phyloP scores from a whole-genome alignment of 2,113 vertebrate genomes.

The Syngnathoides biaculeatus region DNA sequence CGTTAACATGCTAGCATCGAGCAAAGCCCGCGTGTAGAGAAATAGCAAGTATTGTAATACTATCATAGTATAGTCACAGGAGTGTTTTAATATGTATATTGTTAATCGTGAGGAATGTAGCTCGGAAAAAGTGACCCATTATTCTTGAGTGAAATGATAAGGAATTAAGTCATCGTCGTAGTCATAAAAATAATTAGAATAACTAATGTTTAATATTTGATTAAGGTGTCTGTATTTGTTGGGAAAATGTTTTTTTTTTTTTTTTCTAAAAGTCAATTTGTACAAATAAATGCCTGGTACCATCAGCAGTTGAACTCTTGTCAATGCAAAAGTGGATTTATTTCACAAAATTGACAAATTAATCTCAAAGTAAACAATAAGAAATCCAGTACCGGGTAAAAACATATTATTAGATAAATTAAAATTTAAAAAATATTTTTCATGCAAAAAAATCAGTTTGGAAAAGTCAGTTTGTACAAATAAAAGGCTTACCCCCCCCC shows the following conservation, averaged over 20 bases:
- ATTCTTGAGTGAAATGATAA: background rate
- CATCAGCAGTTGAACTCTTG: background rate
- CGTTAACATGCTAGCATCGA: slow-evolving; percentile 21
- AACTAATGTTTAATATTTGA: too few species aligned
- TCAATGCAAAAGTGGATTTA: background rate
- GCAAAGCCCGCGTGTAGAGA: background rate
- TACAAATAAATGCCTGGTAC: background rate
- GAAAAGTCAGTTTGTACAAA: background rate
- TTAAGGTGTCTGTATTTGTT: background rate
- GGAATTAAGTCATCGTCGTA: background rate
- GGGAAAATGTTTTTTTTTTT: background rate
- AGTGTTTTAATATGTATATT: too few species aligned
- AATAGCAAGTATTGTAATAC: too few species aligned
- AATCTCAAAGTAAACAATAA: background rate
- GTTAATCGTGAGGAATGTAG: too few species aligned
- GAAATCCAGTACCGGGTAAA: background rate
- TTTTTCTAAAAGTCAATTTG: background rate
- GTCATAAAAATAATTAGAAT: too few species aligned
- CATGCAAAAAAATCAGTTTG: too few species aligned
- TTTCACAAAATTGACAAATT: background rate
- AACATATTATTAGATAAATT: too few species aligned
- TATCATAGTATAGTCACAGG: too few species aligned
- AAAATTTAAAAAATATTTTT: too few species aligned
- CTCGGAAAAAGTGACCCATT: background rate
- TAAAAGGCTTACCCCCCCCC: background rate